Conservation (phyloP, 2,888 invertebrate species). For the Athrips mouffetella region DNA sequence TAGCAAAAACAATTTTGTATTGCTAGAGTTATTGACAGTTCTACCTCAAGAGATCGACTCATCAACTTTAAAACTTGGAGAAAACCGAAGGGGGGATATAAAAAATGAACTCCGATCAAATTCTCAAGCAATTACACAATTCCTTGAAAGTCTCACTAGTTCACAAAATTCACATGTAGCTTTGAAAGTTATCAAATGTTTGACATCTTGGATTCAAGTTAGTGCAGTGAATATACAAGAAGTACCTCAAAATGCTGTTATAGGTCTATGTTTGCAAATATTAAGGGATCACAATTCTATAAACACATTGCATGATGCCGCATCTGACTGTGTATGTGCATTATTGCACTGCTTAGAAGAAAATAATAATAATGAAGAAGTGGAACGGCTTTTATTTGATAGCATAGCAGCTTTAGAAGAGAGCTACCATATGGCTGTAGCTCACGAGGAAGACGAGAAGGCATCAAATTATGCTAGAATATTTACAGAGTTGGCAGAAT, state of each 20-base stretch:
- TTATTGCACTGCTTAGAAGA: constrained; percentile 90
- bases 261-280: constrained; percentile 85
- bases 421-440: constrained; percentile 93
- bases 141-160: constrained; percentile 86
- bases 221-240: constrained; percentile 87
- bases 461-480: constrained; percentile 95
- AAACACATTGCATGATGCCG: constrained; percentile 89
- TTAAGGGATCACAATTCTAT: constrained; percentile 80
- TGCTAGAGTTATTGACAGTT: constrained; percentile 94
- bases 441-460: constrained; percentile 95
- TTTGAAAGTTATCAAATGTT: constrained; percentile 88
- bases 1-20: constrained; percentile 84
- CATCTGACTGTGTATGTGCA: constrained; percentile 93
- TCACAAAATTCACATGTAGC: constrained; percentile 83
- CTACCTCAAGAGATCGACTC: constrained; percentile 97
- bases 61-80: constrained; percentile 88
- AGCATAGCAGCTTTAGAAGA: constrained; percentile 89
- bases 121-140: constrained; percentile 86
- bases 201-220: constrained; percentile 94
- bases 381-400: constrained; percentile 89
- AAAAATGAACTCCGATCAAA: constrained; percentile 87
- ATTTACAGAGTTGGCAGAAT: constrained; percentile 96
- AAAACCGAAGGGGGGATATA: constrained; percentile 92
- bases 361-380: constrained; percentile 82
- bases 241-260: constrained; percentile 84